Conservation (phyloP, 1,140 invertebrate species). For the Drosophila athabasca region DNA sequence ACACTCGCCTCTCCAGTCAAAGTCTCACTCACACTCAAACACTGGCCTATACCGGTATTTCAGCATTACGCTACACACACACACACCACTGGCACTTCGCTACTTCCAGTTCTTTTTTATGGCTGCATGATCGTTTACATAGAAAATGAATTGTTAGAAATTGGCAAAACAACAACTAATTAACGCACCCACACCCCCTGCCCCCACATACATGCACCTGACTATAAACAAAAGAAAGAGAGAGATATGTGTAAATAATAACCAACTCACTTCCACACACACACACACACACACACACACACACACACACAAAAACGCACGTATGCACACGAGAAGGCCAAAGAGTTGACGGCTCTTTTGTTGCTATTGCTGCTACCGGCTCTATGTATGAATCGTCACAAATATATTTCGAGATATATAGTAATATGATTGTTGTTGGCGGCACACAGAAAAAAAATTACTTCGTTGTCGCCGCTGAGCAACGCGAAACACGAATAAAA, state of each 20-base stretch:
- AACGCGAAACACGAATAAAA: conserved; percentile 45
- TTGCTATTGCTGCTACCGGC: conserved; percentile 19
- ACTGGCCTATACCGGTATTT: conserved; percentile 65
- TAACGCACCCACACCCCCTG: too few species aligned
- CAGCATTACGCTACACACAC: conserved; percentile 54
- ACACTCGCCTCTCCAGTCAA: background rate
- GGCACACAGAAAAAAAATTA: conserved; percentile 34
- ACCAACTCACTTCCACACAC: conserved; percentile 6
- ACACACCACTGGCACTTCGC: conserved; percentile 11
- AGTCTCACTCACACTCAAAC: conserved; percentile 26
- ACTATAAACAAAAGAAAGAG: background rate
- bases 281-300: background rate
- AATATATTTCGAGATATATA: conserved; percentile 1
- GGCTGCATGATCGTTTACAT: conserved; percentile 7
- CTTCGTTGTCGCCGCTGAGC: conserved; percentile 30
- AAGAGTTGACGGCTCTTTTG: background rate
- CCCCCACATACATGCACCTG: too few species aligned
- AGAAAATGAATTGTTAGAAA: too few species aligned
- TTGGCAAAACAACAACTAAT: too few species aligned
- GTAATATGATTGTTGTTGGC: conserved; percentile 22
- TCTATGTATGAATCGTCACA: background rate
- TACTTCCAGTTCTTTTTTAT: conserved; percentile 23
- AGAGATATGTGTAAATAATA: background rate
- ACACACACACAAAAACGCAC: background rate
- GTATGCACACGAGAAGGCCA: too few species aligned